Percentiles rank a stretch among this genome's conserved stretches.
Conservation (phyloP, 1,140 invertebrate species). For the Ceratosolen solmsi region DNA sequence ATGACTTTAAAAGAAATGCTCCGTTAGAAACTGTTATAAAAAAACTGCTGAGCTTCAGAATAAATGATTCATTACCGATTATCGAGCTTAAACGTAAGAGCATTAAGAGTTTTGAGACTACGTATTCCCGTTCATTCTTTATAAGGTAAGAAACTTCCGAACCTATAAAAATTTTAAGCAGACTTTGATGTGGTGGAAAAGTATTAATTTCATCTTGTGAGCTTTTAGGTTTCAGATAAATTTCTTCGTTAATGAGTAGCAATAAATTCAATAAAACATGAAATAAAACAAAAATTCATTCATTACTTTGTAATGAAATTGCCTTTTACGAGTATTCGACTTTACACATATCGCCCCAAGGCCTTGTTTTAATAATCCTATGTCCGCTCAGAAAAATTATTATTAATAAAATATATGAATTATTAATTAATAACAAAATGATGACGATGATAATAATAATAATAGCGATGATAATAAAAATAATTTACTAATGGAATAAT, state of each 20-base stretch:
- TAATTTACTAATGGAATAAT: no score
- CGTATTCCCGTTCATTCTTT: neutral
- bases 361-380: no score
- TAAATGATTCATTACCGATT: constrained; percentile 37
- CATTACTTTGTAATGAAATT: no score
- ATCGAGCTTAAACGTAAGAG: constrained; percentile 24
- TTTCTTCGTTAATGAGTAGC: neutral
- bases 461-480: no score
- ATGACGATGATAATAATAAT: no score
- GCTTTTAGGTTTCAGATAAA: neutral
- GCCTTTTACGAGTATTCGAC: no score
- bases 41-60: constrained; percentile 7
- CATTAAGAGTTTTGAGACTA: constrained; percentile 21
- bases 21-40: neutral
- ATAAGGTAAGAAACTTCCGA: neutral
- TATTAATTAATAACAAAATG: no score
- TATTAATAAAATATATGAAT: no score
- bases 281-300: neutral
- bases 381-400: no score
- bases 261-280: neutral
- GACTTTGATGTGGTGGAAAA: neutral
- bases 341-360: no score
- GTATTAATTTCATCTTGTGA: neutral
- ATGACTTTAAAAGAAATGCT: constrained; percentile 20
- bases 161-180: constrained; percentile 30